These are phyloP conservation scores for Xenentodon cancila DNA, from an alignment of 2,797 vertebrate genomes.

Conservation along the genomic window DNA sequence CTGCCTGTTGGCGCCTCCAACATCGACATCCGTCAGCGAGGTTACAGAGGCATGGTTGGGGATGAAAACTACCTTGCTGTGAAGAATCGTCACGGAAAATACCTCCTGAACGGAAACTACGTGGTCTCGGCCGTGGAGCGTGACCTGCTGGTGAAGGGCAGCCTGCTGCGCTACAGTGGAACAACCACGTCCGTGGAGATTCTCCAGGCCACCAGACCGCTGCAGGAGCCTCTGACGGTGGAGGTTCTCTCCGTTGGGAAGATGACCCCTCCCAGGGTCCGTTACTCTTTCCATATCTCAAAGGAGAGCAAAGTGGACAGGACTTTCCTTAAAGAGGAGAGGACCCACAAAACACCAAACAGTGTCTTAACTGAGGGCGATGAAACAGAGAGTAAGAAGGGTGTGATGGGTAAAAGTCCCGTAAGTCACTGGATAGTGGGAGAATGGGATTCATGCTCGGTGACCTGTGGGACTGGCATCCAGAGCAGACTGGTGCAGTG, in stretches of 20 bases:
- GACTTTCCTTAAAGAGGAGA: slow-evolving; percentile 80
- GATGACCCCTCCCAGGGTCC: slow-evolving; percentile 95
- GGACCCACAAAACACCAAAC: slow-evolving; percentile 79
- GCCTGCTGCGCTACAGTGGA: slow-evolving; percentile 92
- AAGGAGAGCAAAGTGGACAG: slow-evolving; percentile 89
- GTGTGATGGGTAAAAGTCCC: slow-evolving; percentile 64
- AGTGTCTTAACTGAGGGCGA: slow-evolving; percentile 81
- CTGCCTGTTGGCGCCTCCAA: slow-evolving; percentile 91
- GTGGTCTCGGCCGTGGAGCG: slow-evolving; percentile 93
- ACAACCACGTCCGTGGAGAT: slow-evolving; percentile 89
- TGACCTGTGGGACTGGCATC: slow-evolving; percentile 88
- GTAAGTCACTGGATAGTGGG: slow-evolving; percentile 85
- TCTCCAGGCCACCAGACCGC: slow-evolving; percentile 88
- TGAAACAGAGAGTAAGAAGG: slow-evolving; percentile 59
- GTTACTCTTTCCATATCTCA: slow-evolving; percentile 93
- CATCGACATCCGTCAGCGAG: slow-evolving; percentile 92
- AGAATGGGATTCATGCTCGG: slow-evolving; percentile 89
- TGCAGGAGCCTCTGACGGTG: slow-evolving; percentile 90
- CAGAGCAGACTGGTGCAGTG: slow-evolving; percentile 91
- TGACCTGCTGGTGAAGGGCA: slow-evolving; percentile 91
- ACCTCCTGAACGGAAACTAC: slow-evolving; percentile 95
- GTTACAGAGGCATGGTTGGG: slow-evolving; percentile 91
- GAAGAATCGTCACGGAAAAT: slow-evolving; percentile 89
- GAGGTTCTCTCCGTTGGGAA: slow-evolving; percentile 96
- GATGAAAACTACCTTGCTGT: slow-evolving; percentile 97